Base-by-base conservation (phyloP, 2,113 vertebrate genomes). In the Capra hircus region DNA sequence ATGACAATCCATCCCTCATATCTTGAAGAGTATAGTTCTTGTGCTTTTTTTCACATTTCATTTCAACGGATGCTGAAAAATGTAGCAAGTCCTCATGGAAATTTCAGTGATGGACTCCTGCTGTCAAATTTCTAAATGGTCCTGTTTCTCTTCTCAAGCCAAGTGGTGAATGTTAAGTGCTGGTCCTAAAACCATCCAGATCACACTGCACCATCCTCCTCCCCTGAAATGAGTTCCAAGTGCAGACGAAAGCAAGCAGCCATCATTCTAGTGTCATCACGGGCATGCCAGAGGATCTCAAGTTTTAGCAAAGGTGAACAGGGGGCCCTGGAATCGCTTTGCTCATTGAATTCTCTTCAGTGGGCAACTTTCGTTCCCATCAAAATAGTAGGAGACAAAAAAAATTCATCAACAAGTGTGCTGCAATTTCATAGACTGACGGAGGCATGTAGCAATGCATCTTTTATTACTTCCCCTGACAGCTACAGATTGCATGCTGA, bases 41-140 rank as follows among this genome's bases (percentile, higher is more conserved):
- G 23, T 52, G n/a, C 40, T 86, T 90, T 19, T 19, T 84, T 94
- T 97, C 80, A 98, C 97, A 97, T 97, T 95, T 93, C 97, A 97
- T 97, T 95, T 93, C 95, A 88, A 62, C 86, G 90, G 55, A 91
- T 21, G 19, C 3, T 87, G 9, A 96, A 98, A 96, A 90, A 96
- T 93, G n/a, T 2, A 97, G 74, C 48, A 93, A 85, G 60, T 27
- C 43, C 89, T 97, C 12, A 4, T 82, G 60, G 97, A 97, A 96
- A 98, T 92, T 94, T 97, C 91, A 97, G 36, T 97, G 77, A 98
- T 97, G 81, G 93, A 94, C 57, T 97, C 93, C 55, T 53, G 71
- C 94, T 96, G 93, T 97, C 87, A 55, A 84, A 97, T 87, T 88
- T 98, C 97, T 98, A 92, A 98, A 95, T 16, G 96, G 78, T 57